Evolutionary conservation across 37 sponge, comb jelly and placozoan genomes (phyloP).

Genomic region (Axinella damicornis): DNA sequence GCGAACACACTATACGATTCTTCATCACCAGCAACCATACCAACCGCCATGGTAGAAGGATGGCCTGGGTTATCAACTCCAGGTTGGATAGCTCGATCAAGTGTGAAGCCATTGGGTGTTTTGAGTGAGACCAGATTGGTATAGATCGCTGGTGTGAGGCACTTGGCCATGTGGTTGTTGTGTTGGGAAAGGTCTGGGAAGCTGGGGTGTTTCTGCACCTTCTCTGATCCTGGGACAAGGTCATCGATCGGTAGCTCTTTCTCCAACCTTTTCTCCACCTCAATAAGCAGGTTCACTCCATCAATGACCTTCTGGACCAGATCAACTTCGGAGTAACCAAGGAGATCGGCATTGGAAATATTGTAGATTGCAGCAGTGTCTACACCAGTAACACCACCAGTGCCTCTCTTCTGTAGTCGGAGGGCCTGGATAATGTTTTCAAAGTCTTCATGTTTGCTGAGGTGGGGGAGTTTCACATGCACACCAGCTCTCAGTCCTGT

Average conservation of each 20-base stretch:
- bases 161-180: too few species aligned
- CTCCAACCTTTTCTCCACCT: slow-evolving; percentile 43
- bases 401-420: slow-evolving; percentile 89
- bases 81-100: too few species aligned
- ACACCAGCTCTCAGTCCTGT: slow-evolving; percentile 89
- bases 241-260: slow-evolving; percentile 23
- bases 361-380: slow-evolving; percentile 70
- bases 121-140: too few species aligned
- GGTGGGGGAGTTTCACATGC: slow-evolving; percentile 82
- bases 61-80: slow-evolving; percentile 83
- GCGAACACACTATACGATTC: slow-evolving; percentile 64
- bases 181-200: too few species aligned
- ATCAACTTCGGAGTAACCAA: slow-evolving; percentile 88
- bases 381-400: slow-evolving; percentile 50
- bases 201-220: too few species aligned
- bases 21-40: slow-evolving; percentile 75
- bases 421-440: slow-evolving; percentile 62
- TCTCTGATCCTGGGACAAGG: slow-evolving; percentile 19
- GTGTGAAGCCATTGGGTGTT: too few species aligned
- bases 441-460: slow-evolving; percentile 52
- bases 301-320: slow-evolving; percentile 86
- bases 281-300: slow-evolving; percentile 87
- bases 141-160: too few species aligned
- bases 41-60: slow-evolving; percentile 73
- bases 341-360: slow-evolving; percentile 83